Conservation (phyloP, 2,888 invertebrate genomes). For the Tetheella fluctuosa region DNA sequence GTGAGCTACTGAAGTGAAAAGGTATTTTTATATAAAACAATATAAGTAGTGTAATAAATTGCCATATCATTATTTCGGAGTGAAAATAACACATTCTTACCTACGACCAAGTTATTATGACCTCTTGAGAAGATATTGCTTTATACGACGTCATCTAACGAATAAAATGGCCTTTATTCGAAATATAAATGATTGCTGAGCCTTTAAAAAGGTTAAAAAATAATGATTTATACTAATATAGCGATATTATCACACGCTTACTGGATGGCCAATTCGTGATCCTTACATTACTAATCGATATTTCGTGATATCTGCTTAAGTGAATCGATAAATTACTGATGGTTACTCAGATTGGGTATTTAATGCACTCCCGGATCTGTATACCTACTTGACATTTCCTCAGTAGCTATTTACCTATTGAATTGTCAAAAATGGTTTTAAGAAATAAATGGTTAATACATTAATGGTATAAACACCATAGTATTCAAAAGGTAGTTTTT, state of each 20-base stretch:
- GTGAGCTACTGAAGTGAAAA: no score
- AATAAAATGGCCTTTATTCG: neutral
- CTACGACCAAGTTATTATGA: no score
- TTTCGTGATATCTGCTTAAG: constrained; percentile 4
- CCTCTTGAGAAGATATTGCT: neutral
- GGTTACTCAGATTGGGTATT: neutral
- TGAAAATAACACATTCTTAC: no score
- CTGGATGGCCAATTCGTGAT: constrained; percentile 6
- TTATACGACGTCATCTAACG: no score
- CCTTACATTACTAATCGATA: constrained; percentile 8
- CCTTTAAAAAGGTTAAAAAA: neutral
- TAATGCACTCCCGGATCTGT: neutral
- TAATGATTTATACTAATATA: neutral
- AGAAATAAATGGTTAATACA: no score
- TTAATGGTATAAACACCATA: no score
- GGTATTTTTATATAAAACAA: no score
- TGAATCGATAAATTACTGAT: neutral
- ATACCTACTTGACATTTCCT: neutral
- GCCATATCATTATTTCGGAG: no score
- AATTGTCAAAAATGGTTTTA: no score
- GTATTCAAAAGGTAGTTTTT: no score
- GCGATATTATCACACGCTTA: neutral
- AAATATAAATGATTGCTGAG: neutral
- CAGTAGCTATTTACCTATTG: neutral
- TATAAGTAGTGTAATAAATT: no score